phyloP scores from a whole-genome alignment of 2,797 vertebrate species.

The Chelonia mydas region DNA sequence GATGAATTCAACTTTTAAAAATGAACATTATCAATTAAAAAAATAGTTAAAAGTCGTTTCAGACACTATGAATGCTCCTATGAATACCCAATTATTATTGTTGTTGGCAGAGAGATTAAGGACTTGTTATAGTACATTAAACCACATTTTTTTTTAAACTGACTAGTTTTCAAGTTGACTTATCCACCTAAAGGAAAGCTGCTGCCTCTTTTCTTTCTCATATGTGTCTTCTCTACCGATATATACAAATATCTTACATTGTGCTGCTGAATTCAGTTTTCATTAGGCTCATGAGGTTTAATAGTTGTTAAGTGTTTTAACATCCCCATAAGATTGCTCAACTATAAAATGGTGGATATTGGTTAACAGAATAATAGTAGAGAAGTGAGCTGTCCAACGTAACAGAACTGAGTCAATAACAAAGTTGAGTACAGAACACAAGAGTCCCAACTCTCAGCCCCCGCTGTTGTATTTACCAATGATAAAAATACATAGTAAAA shows the following conservation, averaged over 20 bases:
- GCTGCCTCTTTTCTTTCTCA: background rate
- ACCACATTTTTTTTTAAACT: background rate
- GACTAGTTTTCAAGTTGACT: background rate
- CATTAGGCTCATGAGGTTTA: background rate
- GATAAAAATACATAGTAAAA: background rate
- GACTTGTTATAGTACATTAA: background rate
- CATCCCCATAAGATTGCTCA: background rate
- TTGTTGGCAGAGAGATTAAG: background rate
- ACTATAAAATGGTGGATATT: background rate
- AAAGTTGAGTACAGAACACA: background rate
- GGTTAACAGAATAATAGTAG: background rate
- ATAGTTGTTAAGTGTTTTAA: background rate
- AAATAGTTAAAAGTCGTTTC: background rate
- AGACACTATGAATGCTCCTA: background rate
- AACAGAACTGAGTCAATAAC: background rate
- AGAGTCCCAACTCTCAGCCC: background rate
- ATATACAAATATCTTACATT: background rate
- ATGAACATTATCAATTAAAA: background rate
- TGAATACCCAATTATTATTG: background rate
- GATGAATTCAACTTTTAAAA: background rate
- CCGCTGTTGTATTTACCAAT: background rate
- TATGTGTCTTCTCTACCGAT: background rate
- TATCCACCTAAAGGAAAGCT: background rate
- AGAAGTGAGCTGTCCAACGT: background rate
- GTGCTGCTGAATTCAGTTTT: background rate